Evolutionary conservation across 2,888 invertebrate genomes (phyloP), one percentile per base, ranked within the genome.

Genomic region (Hypomecis punctinalis): DNA sequence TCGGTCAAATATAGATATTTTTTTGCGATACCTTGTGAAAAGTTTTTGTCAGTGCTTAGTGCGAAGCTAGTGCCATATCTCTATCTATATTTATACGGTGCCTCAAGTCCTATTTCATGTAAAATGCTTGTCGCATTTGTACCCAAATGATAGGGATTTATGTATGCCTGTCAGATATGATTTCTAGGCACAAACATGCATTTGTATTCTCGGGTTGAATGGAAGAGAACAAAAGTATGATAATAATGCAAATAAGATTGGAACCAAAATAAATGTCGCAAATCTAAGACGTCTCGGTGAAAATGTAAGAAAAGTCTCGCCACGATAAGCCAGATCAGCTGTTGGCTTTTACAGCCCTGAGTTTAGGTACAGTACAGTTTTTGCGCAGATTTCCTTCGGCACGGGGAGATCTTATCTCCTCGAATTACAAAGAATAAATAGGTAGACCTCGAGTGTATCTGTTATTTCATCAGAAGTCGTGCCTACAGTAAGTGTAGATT

Each of bases 401-500:
- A 33, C 40, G 35, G 13, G n/a, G 6, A 53, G 42, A 42, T 42
- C 53, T 49, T 56, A 57, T 42, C 23, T 54, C 6, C 46, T 36
- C 47, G 54, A 58, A 63, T 54, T 40, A 40, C 48, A 45, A 59
- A 64, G 45, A 59, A 51, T 58, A 63, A 46, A 47, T 47, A 58
- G 33, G 43, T 52, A 42, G 52, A 40, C 33, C 40, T 23, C 40
- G 35, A 11, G 10, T 37, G 54, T 56, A 51, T 65, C 60, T 66
- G 66, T 71, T 72, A 70, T 74, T 71, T 74, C 69, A 71, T 75
- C 71, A 72, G 69, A 68, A 75, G 70, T 71, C 63, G 72, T 71
- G 76, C 68, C 71, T 67, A 72, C 72, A 72, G 74, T 73, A 82
- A 82, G 78, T 81, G 80, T 78, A 84, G 81, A 86, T 86, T 86